Percentiles rank a stretch among this genome's conserved stretches.
phyloP scores from a whole-genome alignment of 2,797 vertebrate genomes.

The Amazona finschi region DNA sequence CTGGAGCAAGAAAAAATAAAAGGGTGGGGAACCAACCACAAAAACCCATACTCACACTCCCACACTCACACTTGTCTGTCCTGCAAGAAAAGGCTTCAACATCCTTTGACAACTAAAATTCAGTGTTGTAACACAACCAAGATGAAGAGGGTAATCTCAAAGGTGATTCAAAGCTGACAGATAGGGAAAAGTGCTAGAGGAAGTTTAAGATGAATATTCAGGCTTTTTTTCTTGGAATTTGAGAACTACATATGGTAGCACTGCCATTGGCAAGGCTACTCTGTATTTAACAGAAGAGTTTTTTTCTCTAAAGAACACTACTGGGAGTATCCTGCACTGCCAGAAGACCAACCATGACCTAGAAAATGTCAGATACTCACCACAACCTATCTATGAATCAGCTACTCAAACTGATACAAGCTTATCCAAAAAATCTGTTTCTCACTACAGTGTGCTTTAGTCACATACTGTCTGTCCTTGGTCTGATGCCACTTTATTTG shows the following conservation, averaged over 20 bases:
- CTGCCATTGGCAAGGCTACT: background rate
- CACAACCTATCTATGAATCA: background rate
- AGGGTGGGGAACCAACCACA: background rate
- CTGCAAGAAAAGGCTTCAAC: background rate
- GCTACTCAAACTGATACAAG: background rate
- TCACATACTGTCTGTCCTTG: constrained; percentile 31
- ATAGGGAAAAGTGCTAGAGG: background rate
- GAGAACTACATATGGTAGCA: background rate
- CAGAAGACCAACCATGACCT: background rate
- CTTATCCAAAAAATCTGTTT: constrained; percentile 1
- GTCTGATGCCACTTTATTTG: constrained; percentile 18
- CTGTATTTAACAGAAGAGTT: background rate
- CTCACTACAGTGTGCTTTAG: constrained; percentile 11
- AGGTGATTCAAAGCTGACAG: background rate
- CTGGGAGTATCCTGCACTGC: background rate
- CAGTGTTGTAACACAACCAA: background rate
- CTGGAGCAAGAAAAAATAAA: background rate
- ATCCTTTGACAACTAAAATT: background rate
- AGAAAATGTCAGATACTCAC: background rate
- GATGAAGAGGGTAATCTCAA: background rate
- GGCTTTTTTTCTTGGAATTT: background rate
- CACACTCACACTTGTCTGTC: background rate
- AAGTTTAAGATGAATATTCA: background rate
- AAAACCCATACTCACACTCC: no score
- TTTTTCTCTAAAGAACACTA: background rate